Evolutionary conservation across 2,888 invertebrate genomes (phyloP).

Genomic region (Oligia latruncula): DNA sequence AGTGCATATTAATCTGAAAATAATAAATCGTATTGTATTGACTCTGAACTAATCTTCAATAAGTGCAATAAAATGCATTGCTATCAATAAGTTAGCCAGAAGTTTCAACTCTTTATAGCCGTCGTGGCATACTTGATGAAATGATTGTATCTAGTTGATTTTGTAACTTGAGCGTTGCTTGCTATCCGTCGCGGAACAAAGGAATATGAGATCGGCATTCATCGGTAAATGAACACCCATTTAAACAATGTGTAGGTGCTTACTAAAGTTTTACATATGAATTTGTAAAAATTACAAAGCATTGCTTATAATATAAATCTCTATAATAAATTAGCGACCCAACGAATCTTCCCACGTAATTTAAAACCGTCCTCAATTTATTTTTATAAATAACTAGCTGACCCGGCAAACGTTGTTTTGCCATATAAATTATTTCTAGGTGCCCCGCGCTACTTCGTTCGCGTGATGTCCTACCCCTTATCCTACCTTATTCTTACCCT

Average conservation of each 20-base stretch:
- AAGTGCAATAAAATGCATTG: conserved; percentile 38
- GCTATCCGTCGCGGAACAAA: conserved; percentile 56
- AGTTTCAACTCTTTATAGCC: conserved; percentile 14
- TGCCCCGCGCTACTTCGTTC: too few species aligned
- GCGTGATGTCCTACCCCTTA: too few species aligned
- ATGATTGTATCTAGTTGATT: conserved; percentile 55
- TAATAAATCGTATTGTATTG: conserved; percentile 1
- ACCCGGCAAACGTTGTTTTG: too few species aligned
- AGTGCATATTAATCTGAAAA: conserved; percentile 1
- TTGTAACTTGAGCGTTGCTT: conserved; percentile 60
- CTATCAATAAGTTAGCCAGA: conserved; percentile 31
- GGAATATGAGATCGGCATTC: conserved; percentile 64
- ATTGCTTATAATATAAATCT: background rate
- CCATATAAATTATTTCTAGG: too few species aligned
- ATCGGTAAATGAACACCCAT: conserved; percentile 61
- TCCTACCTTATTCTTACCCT: too few species aligned
- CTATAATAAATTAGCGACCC: background rate
- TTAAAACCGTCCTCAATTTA: background rate
- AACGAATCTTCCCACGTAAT: background rate
- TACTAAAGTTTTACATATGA: conserved; percentile 18
- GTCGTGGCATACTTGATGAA: conserved; percentile 48
- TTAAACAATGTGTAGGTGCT: conserved; percentile 44
- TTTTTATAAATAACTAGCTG: background rate
- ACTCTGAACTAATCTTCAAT: conserved; percentile 53
- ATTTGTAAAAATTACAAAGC: conserved; percentile 9